Conservation (phyloP, 2,797 vertebrate genomes). For the Neopelma chrysocephalum region DNA sequence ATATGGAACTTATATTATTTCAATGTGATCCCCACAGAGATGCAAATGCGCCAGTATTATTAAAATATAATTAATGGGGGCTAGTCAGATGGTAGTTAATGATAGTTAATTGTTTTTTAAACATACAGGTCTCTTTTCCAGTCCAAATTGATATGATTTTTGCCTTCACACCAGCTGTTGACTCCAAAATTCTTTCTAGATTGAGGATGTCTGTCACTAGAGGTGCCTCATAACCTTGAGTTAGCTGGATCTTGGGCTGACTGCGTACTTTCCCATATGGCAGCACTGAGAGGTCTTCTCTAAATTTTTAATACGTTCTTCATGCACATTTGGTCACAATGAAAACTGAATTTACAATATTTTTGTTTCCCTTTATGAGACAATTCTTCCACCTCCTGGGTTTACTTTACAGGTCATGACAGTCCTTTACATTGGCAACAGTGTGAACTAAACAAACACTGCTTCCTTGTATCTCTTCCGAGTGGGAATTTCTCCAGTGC, state of each 20-base stretch:
- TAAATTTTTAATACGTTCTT: not conserved
- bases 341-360: not conserved
- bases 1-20: not conserved
- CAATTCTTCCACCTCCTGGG: constrained; percentile 26
- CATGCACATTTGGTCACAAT: not conserved
- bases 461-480: constrained; percentile 30
- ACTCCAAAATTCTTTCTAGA: not conserved
- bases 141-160: not conserved
- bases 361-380: not conserved
- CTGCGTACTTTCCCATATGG: not conserved
- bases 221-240: not conserved
- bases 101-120: not conserved
- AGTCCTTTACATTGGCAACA: constrained; percentile 53
- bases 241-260: not conserved
- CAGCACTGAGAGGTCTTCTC: not conserved
- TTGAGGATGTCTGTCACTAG: not conserved
- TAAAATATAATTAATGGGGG: not conserved
- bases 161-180: not conserved
- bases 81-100: not conserved
- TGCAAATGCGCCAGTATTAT: not conserved
- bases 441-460: constrained; percentile 49
- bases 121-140: not conserved
- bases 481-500: constrained; percentile 61
- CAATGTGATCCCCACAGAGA: not conserved
- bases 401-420: constrained; percentile 54